Evolutionary conservation across 2,797 vertebrate genomes (phyloP).

Genomic region (Pitangus sulphuratus): DNA sequence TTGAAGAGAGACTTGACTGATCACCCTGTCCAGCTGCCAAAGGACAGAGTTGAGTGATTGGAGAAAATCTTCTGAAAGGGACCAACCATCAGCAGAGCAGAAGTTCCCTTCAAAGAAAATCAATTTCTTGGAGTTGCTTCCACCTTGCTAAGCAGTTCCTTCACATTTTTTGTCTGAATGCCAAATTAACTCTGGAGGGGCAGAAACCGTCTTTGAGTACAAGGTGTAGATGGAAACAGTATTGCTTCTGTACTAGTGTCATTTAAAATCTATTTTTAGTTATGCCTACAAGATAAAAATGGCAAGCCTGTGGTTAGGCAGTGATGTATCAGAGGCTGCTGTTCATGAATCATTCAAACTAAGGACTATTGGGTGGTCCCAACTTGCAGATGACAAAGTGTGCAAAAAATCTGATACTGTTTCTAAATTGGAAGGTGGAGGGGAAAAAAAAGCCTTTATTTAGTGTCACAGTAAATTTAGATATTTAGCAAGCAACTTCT

Average conservation of each 20-base stretch:
- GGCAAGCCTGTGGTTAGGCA: background rate
- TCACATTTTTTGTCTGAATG: background rate
- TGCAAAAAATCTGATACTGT: background rate
- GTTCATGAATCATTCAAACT: background rate
- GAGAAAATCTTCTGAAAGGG: background rate
- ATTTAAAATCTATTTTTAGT: background rate
- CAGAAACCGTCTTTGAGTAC: background rate
- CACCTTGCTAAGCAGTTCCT: background rate
- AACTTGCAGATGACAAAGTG: background rate
- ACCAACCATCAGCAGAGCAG: background rate
- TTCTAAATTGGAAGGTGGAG: background rate
- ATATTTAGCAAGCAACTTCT: background rate
- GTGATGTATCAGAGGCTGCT: background rate
- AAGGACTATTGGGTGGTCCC: rapidly evolving
- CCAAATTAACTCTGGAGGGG: background rate
- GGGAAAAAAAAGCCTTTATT: background rate
- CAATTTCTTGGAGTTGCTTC: background rate
- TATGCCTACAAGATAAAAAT: background rate
- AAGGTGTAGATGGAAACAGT: background rate
- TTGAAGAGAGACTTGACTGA: background rate
- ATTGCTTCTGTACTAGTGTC: background rate
- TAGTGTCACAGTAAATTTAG: background rate
- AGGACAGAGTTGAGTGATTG: background rate
- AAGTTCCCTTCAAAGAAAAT: background rate
- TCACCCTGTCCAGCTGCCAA: background rate